Evolutionary conservation across 2,888 invertebrate genomes (phyloP), one percentile per base, ranked within the genome.

Genomic region (Athalia cordata): DNA sequence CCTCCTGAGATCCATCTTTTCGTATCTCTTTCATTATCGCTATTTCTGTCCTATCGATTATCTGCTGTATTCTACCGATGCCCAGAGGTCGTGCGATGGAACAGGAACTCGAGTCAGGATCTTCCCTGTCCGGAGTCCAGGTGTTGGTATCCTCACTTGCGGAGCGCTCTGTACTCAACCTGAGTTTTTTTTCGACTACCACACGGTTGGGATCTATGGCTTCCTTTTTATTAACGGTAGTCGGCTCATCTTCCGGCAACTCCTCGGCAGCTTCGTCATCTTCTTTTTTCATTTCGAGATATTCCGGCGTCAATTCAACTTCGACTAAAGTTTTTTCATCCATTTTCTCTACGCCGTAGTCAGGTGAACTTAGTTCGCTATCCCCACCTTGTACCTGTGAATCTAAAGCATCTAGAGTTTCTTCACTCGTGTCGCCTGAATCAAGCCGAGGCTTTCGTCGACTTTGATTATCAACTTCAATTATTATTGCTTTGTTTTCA

Each of bases 11-110:
- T 4, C 84, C 84, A 45, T 86, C 86, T 45, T 84, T 85, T 0
- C 87, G 85, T 0, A 85, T 77, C 59, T 87, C 86, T 77, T 82
- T 87, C 13, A 88, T 87, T 82, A 85, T 82, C 0, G 87, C 87
- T 5, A 90, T 88, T 81, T 90, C 90, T 3, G 84, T 84, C 5
- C 87, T 87, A 81, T 90, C 90, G 11, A 89, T 85, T 68, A 90
- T 90, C 15, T 88, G 87, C 80, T 90, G 90, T 15, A 88, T 85
- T 77, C 88, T 95, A 3, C 96, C 96, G 83, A 96, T 94, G 0
- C 96, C 96, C 74, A 96, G 91, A 0, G 96, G 95, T 80, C 95
- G 92, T 0, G 96, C 95, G 84, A 96, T 95, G 0, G 96, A 95
- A 87, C 96, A 96, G 74, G 92, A 89, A 80, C 92, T 92, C 80